These are phyloP conservation scores for Siderastrea siderea DNA, from an alignment of 92 coral and sea anemone species.

Conservation along the genomic window DNA sequence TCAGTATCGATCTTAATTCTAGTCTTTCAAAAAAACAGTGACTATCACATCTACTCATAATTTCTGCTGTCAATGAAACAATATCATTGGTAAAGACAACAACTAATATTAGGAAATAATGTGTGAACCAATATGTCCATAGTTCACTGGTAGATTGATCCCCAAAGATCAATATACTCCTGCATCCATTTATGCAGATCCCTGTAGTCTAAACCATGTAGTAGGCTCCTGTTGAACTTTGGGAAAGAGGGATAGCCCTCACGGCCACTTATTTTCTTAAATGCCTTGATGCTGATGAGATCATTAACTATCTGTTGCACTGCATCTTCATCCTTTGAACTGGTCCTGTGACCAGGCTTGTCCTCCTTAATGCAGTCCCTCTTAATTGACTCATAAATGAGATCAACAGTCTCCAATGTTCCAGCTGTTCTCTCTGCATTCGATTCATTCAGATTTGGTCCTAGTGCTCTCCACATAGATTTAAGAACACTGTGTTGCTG, in stretches of 20 bases:
- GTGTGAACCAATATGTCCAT: neutral
- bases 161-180: constrained; percentile 58
- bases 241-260: neutral
- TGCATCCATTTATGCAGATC: constrained; percentile 68
- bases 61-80: too few species aligned
- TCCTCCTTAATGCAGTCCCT: constrained; percentile 56
- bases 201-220: constrained; percentile 52
- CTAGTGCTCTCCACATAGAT: constrained; percentile 64
- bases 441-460: constrained; percentile 57
- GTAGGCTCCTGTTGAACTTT: neutral
- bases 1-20: too few species aligned
- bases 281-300: constrained; percentile 39
- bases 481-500: constrained; percentile 52
- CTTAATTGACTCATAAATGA: constrained; percentile 50
- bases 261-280: neutral
- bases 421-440: constrained; percentile 53
- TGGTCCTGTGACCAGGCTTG: neutral
- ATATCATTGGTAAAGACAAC: too few species aligned
- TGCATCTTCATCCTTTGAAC: constrained; percentile 38
- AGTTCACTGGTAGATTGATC: constrained; percentile 37
- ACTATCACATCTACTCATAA: too few species aligned
- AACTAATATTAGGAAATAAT: neutral
- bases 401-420: constrained; percentile 53
- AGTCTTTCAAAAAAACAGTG: too few species aligned
- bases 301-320: constrained; percentile 60